phyloP scores from a whole-genome alignment of 2,113 vertebrate species.

The Nymphicus hollandicus region DNA sequence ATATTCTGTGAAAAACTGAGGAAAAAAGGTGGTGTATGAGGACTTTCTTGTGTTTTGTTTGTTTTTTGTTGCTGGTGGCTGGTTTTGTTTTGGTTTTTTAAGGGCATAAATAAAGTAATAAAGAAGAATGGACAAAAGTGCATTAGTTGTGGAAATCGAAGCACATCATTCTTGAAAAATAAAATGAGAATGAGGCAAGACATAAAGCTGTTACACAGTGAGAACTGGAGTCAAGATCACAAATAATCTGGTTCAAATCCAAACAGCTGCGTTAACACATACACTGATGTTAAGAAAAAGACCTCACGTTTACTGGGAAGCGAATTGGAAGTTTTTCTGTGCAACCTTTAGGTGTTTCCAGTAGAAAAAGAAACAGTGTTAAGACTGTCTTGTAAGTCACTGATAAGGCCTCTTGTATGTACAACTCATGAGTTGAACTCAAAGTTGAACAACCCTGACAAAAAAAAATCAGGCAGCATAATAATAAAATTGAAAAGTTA shows the following conservation, averaged over 20 bases:
- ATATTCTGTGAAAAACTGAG: neutral
- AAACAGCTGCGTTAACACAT: neutral
- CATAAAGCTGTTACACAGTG: neutral
- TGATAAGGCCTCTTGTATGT: neutral
- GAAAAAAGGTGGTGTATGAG: accelerated
- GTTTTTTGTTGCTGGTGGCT: neutral
- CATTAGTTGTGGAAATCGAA: neutral
- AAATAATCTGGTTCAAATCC: neutral
- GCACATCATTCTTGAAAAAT: neutral
- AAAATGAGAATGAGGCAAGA: neutral
- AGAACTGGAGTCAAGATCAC: neutral
- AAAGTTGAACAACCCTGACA: neutral
- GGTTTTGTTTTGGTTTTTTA: neutral
- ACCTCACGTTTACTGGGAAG: neutral
- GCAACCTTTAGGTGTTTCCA: neutral
- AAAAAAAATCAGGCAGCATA: neutral
- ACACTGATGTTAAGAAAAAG: neutral
- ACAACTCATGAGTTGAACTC: accelerated
- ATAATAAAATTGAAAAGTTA: neutral
- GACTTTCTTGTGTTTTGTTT: neutral
- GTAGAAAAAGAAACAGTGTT: neutral
- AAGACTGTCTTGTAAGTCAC: neutral
- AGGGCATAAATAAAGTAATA: neutral
- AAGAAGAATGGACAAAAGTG: neutral
- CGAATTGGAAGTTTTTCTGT: accelerated